Percentiles rank a stretch among this genome's conserved stretches.
Evolutionary conservation across 1,140 invertebrate genomes (phyloP).

Genomic region (Listronotus oregonensis): DNA sequence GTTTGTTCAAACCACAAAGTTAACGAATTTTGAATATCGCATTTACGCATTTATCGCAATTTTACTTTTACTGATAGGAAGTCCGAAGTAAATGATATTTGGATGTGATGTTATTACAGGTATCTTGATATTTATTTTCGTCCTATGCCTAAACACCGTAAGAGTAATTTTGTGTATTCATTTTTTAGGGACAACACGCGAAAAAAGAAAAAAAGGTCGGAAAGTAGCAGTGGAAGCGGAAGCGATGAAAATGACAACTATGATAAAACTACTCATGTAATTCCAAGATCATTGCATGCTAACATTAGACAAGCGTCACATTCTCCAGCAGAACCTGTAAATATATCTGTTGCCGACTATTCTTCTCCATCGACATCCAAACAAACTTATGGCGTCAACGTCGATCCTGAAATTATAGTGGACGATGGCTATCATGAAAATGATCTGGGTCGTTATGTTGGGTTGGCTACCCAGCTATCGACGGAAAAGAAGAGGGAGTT

Average conservation of each 20-base stretch:
- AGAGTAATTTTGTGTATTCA: constrained; percentile 16
- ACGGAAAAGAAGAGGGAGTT: constrained; percentile 22
- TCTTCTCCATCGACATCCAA: constrained; percentile 8
- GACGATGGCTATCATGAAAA: no score
- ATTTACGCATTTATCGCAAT: no score
- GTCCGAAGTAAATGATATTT: no score
- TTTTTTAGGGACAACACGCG: constrained; percentile 17
- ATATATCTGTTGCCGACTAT: constrained; percentile 24
- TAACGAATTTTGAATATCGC: no score
- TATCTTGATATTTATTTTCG: not conserved
- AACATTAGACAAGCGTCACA: constrained; percentile 29
- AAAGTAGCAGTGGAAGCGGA: no score
- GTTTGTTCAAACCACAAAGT: no score
- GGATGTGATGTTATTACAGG: no score
- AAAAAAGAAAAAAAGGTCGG: not conserved
- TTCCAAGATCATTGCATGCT: constrained; percentile 33
- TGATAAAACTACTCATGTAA: constrained; percentile 22
- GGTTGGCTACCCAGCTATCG: constrained; percentile 14
- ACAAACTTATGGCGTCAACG: no score
- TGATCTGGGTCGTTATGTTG: no score
- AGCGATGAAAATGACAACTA: no score
- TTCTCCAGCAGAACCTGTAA: constrained; percentile 25
- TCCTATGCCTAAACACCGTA: constrained; percentile 17
- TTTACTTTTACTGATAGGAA: no score
- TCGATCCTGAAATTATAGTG: no score